A percentile compares a stretch with the other conserved stretches of the same genome.
These are phyloP conservation scores for Amphiura filiformis DNA, from an alignment of 35 echinoderm and acorn worm genomes.

Conservation along the genomic window DNA sequence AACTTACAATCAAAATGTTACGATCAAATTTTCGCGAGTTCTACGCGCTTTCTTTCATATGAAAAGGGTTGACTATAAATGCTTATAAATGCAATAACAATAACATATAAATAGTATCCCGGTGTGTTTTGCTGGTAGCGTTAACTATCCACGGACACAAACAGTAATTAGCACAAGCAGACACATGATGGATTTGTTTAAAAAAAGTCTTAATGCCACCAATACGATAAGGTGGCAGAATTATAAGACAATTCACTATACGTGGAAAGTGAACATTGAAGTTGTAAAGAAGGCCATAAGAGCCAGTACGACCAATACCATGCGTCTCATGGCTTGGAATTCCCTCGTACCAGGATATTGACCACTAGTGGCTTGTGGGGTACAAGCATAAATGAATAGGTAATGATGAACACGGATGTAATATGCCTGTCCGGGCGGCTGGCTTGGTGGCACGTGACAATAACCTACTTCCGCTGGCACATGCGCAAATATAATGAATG, in stretches of 20 bases:
- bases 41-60: too few species aligned
- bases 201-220: constrained; percentile 5
- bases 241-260: not conserved
- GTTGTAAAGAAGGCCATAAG: not conserved
- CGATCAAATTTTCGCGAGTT: too few species aligned
- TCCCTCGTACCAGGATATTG: not conserved
- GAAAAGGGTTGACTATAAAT: too few species aligned
- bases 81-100: too few species aligned
- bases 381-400: not conserved
- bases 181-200: not conserved
- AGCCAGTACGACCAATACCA: not conserved
- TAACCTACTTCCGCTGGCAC: not conserved
- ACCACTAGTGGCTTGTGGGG: not conserved
- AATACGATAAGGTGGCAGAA: not conserved
- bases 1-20: too few species aligned
- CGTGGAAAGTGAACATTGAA: not conserved
- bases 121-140: not conserved
- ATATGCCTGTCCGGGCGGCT: not conserved
- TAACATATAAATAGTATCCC: not conserved
- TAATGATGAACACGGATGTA: not conserved
- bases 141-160: not conserved
- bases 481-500: not conserved
- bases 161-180: not conserved
- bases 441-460: not conserved
- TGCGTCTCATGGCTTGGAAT: not conserved